Base-by-base conservation (phyloP, 2,888 invertebrate genomes). In the Cantharis nigra region DNA sequence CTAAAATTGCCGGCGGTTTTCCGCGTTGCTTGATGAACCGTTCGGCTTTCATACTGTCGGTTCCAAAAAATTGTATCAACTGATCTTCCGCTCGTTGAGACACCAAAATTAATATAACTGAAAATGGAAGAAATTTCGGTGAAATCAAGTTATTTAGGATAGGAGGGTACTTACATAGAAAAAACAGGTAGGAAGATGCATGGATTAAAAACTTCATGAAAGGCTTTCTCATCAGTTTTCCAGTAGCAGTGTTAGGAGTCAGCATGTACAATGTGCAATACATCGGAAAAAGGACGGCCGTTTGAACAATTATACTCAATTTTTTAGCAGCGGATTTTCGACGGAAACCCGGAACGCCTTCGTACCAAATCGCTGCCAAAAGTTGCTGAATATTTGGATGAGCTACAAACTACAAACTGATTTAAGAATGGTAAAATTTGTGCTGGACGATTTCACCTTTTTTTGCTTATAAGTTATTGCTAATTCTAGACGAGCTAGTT, bases 161-260 rank as follows among this genome's bases (percentile, higher is more conserved):
- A 26, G 2, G 26, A 0, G 1, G 4, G 26, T 26, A 26, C 96
- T 94, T 89, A 98, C 98, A 91, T 79, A 98, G 90, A 88, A 98
- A 98, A 89, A 97, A 96, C 81, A 98, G 89, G 87, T 98, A 98
- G 13, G 98, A 97, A 0, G 97, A 95, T 9, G 97, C 97, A 86
- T 98, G 98, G 73, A 97, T 95, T 85, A 98, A 92, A 88, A 98
- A 98, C 89, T 98, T 98, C 94, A 98, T 97, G 87, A 98, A 98
- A 0, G 98, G 98, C 87, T 97, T 96, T 82, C 96, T 92, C 93
- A 98, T 94, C 28, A 98, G 91, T 83, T 92, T 93, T 0, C 97
- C 97, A 9, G 93, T 92, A 4, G 90, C 89, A 70, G 96, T 95
- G 85, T 94, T 94, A 0, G 98, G 98, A 0, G 95, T 93, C 11